Percentiles rank a stretch among this genome's conserved stretches.
Evolutionary conservation across 1,140 invertebrate species (phyloP).

Genomic region (Latrodectus geometricus): DNA sequence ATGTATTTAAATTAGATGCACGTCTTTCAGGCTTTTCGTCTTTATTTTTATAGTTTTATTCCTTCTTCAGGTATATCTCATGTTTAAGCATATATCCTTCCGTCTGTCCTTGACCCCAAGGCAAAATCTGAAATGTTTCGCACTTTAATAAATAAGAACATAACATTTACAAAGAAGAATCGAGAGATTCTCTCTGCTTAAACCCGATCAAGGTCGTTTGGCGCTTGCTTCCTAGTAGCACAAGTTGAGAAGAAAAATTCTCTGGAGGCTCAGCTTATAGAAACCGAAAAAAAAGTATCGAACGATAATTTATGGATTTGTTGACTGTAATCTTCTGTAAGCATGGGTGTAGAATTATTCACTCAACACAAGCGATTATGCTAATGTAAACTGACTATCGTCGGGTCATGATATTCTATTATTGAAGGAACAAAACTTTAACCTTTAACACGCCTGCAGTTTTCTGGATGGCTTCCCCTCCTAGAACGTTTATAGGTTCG

Average conservation of each 20-base stretch:
- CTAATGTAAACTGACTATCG: conserved; percentile 52
- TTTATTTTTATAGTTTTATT: no score
- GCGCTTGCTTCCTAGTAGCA: conserved; percentile 43
- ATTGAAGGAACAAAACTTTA: conserved; percentile 51
- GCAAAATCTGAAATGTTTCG: conserved; percentile 30
- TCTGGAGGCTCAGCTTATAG: conserved; percentile 22
- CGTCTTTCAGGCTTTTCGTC: no score
- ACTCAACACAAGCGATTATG: conserved; percentile 57
- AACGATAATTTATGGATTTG: conserved; percentile 56
- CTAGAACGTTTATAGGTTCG: conserved; percentile 1
- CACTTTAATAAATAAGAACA: conserved; percentile 44
- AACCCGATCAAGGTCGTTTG: conserved; percentile 54
- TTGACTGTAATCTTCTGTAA: conserved; percentile 59
- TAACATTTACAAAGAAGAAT: conserved; percentile 16
- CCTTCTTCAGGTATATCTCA: no score
- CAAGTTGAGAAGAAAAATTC: conserved; percentile 31
- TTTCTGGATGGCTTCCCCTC: background rate
- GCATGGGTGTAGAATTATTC: conserved; percentile 60
- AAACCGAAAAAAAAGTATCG: conserved; percentile 1
- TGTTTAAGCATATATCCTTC: conserved; percentile 10
- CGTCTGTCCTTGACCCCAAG: conserved; percentile 41
- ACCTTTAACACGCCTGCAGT: conserved; percentile 15
- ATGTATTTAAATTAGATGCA: no score
- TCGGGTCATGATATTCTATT: conserved; percentile 48
- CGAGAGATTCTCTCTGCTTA: conserved; percentile 29